phyloP scores from a whole-genome alignment of 2,797 vertebrate species.

The Xenops minutus region DNA sequence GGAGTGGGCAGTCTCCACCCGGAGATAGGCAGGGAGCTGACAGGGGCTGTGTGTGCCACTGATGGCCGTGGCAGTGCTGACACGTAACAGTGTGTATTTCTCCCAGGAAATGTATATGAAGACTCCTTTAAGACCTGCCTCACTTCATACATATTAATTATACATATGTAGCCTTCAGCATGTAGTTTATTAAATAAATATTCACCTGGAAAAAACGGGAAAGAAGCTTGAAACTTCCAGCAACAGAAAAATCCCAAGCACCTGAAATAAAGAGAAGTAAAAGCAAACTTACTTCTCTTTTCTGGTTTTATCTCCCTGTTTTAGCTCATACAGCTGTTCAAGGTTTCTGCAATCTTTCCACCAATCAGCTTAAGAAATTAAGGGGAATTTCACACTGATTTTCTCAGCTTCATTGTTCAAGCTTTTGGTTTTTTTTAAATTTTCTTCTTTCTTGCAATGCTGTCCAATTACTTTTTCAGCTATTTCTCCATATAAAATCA shows the following conservation, averaged over 20 bases:
- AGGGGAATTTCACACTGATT: background rate
- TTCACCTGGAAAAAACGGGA: constrained; percentile 66
- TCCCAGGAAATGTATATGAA: background rate
- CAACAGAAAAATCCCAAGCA: constrained; percentile 58
- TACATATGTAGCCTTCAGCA: background rate
- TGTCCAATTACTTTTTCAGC: background rate
- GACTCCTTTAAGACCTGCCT: background rate
- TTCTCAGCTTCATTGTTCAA: background rate
- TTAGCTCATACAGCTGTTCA: background rate
- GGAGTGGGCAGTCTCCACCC: background rate
- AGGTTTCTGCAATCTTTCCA: background rate
- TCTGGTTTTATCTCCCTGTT: background rate
- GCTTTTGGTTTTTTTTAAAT: background rate
- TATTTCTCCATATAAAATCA: background rate
- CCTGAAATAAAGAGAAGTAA: constrained; percentile 44
- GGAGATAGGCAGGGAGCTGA: too few species aligned
- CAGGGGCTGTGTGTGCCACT: background rate
- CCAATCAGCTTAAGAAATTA: background rate
- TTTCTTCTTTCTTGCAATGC: background rate
- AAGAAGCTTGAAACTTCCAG: constrained; percentile 58
- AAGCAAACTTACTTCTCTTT: background rate
- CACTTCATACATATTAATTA: background rate
- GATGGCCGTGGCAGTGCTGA: background rate
- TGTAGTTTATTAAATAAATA: background rate
- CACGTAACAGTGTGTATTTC: background rate